A percentile compares a stretch with the other conserved stretches of the same genome.
These are phyloP conservation scores for Morpho achilles DNA, from an alignment of 2,888 invertebrate species.

Conservation along the genomic window DNA sequence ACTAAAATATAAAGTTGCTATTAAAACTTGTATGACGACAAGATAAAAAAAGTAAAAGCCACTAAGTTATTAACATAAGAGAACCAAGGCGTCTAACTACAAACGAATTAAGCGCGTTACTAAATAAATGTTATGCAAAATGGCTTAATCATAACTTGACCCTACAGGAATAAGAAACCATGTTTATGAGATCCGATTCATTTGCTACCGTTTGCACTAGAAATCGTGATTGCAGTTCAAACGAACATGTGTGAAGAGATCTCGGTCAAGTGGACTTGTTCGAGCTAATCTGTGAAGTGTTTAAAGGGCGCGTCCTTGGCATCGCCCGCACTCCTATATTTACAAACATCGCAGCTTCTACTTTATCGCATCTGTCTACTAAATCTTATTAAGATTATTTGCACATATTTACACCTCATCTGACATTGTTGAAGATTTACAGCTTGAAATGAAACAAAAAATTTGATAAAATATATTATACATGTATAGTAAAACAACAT, in stretches of 20 bases:
- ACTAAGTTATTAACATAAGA: constrained; percentile 26
- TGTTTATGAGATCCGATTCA: constrained; percentile 32
- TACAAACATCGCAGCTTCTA: constrained; percentile 30
- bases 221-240: constrained; percentile 18
- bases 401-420: constrained; percentile 2
- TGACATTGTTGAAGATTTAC: constrained; percentile 7
- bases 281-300: constrained; percentile 32
- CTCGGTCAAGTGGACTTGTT: constrained; percentile 36
- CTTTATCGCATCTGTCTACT: constrained; percentile 15
- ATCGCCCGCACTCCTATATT: constrained; percentile 48
- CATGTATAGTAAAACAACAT: not conserved
- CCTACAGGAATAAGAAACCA: constrained; percentile 28
- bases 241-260: constrained; percentile 34
- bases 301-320: constrained; percentile 60
- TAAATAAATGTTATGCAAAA: constrained; percentile 36
- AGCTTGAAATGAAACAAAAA: constrained; percentile 1
- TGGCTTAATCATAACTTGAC: constrained; percentile 35
- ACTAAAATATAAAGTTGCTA: constrained; percentile 12
- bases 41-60: not conserved
- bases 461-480: not conserved
- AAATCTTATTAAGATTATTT: constrained; percentile 16
- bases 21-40: not conserved
- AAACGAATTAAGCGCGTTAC: constrained; percentile 38
- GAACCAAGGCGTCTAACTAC: constrained; percentile 43
- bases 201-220: constrained; percentile 22